Percentiles rank a stretch among this genome's conserved stretches.
These are phyloP conservation scores for Oryzias javanicus DNA, from an alignment of 2,113 vertebrate genomes.

Conservation along the genomic window DNA sequence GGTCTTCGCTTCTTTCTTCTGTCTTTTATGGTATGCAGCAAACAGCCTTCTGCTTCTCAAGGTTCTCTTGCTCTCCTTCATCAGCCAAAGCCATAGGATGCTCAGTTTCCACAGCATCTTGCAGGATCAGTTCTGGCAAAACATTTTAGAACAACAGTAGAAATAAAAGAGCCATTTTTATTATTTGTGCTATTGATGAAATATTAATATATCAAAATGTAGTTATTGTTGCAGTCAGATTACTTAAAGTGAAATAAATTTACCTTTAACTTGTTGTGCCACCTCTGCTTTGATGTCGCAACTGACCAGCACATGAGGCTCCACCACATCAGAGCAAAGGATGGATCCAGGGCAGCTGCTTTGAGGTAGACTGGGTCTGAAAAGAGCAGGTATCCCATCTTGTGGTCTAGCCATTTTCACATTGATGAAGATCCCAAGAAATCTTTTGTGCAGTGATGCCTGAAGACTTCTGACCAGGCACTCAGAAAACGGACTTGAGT, in stretches of 20 bases:
- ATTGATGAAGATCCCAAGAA: too few relatives aligned
- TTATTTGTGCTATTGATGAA: background rate
- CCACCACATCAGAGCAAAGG: too few relatives aligned
- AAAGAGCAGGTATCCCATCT: too few relatives aligned
- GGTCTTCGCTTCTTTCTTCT: background rate
- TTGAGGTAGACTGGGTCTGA: too few relatives aligned
- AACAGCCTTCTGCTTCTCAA: background rate
- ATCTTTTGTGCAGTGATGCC: background rate
- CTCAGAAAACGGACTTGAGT: slow-evolving; percentile 14
- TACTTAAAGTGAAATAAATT: too few relatives aligned
- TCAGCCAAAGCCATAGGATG: background rate
- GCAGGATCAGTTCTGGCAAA: background rate
- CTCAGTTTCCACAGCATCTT: background rate
- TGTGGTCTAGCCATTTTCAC: too few relatives aligned
- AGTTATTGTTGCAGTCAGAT: slow-evolving; percentile 1
- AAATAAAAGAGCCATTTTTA: background rate
- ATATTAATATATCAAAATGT: background rate
- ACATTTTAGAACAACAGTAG: background rate
- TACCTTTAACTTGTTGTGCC: too few relatives aligned
- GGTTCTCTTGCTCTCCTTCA: background rate
- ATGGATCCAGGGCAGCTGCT: too few relatives aligned
- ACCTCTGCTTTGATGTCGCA: too few relatives aligned
- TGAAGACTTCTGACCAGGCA: slow-evolving; percentile 9
- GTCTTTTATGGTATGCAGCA: background rate
- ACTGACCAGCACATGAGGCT: too few relatives aligned